Evolutionary conservation across 2,797 vertebrate species (phyloP).

Genomic region (Melanotaenia parkinsoni): DNA sequence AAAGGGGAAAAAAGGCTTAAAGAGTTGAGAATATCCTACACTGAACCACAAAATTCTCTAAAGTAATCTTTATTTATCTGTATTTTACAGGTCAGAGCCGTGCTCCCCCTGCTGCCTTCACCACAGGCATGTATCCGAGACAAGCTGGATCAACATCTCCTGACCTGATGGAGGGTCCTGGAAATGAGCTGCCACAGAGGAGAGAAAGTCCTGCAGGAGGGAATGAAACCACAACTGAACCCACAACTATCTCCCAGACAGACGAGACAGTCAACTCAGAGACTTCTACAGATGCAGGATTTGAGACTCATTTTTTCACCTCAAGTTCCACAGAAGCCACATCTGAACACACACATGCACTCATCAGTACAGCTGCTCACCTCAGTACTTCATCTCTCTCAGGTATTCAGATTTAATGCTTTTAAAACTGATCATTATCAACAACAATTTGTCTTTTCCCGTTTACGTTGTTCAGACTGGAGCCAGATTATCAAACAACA

Average conservation of each 20-base stretch:
- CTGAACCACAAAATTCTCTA: not conserved
- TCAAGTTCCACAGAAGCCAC: slow-evolving; percentile 12
- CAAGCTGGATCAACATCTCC: slow-evolving; percentile 32
- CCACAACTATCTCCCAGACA: not conserved
- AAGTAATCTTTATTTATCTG: not conserved
- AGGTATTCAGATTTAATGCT: slow-evolving; percentile 51
- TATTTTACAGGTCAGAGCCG: slow-evolving; percentile 61
- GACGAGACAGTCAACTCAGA: slow-evolving; percentile 14
- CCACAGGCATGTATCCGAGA: slow-evolving; percentile 6
- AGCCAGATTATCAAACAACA: slow-evolving; percentile 50
- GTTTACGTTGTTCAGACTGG: slow-evolving; percentile 29
- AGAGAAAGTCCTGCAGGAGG: slow-evolving; percentile 24
- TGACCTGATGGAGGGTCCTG: slow-evolving; percentile 37
- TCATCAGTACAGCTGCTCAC: not conserved
- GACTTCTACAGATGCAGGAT: slow-evolving; percentile 12
- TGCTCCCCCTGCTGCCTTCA: slow-evolving; percentile 28
- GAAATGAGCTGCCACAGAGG: slow-evolving; percentile 20
- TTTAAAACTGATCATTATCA: not conserved
- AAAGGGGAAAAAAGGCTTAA: not conserved
- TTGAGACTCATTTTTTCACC: slow-evolving; percentile 3
- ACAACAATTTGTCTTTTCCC: not conserved
- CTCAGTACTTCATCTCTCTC: slow-evolving; percentile 18
- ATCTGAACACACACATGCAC: not conserved
- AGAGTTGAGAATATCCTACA: not conserved
- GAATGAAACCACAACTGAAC: slow-evolving; percentile 21